These are phyloP conservation scores for Fissipunctia ypsillon DNA, from an alignment of 2,888 invertebrate genomes.

Conservation along the genomic window DNA sequence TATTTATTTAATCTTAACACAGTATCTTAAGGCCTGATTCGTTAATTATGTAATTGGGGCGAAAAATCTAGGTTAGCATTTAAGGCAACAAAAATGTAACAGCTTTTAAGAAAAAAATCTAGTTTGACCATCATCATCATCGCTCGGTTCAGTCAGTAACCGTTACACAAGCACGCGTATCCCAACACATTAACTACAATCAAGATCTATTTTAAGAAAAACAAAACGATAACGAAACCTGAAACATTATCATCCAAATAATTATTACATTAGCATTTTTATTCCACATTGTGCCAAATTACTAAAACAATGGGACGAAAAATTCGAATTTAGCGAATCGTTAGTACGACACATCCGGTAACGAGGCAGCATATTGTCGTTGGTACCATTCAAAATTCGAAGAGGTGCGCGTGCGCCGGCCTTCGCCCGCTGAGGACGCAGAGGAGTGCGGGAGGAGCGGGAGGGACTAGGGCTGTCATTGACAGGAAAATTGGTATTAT, in stretches of 20 bases:
- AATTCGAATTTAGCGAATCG: conserved; percentile 71
- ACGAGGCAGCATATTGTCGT: conserved; percentile 79
- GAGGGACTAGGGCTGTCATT: conserved; percentile 67
- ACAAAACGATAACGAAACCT: conserved; percentile 14
- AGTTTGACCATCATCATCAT: conserved; percentile 25
- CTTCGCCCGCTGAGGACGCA: conserved; percentile 78
- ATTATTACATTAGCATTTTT: conserved; percentile 22
- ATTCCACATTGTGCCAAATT: conserved; percentile 43
- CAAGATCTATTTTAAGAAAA: conserved; percentile 42
- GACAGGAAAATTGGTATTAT: not conserved
- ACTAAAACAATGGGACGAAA: conserved; percentile 57
- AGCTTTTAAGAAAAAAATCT: conserved; percentile 24
- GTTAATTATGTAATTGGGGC: conserved; percentile 12
- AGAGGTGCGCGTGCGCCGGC: conserved; percentile 80
- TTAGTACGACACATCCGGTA: conserved; percentile 79
- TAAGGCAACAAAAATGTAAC: conserved; percentile 8
- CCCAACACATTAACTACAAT: conserved; percentile 51
- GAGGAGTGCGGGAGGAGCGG: conserved; percentile 65
- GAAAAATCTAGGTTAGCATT: conserved; percentile 12
- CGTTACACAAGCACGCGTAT: conserved; percentile 54
- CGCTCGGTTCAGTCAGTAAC: conserved; percentile 32
- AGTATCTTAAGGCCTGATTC: not conserved
- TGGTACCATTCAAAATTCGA: conserved; percentile 77
- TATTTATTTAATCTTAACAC: conserved; percentile 5
- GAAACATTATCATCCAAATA: conserved; percentile 22